These are phyloP conservation scores for Drosophila atripex DNA, from an alignment of 2,888 invertebrate genomes.

Conservation along the genomic window DNA sequence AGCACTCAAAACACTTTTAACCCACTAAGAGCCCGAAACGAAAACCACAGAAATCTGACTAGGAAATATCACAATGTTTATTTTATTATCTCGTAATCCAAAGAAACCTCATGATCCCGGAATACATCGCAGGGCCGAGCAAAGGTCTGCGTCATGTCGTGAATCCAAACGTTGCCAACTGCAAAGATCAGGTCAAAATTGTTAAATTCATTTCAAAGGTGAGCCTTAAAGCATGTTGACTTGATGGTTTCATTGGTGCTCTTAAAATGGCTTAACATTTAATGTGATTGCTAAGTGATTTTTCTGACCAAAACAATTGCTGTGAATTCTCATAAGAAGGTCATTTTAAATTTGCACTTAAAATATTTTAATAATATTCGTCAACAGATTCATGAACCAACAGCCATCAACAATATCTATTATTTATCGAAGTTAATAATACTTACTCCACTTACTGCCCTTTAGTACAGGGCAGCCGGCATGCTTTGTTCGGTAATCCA, in stretches of 20 bases:
- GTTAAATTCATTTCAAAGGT: slow-evolving; percentile 19
- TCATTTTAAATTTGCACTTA: too few relatives aligned
- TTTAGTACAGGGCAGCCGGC: slow-evolving; percentile 98
- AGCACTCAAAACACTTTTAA: slow-evolving; percentile 46
- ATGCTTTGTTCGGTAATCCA: slow-evolving; percentile 95
- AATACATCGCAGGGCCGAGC: slow-evolving; percentile 85
- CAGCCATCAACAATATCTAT: too few relatives aligned
- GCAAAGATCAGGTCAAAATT: slow-evolving; percentile 36
- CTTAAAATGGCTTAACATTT: slow-evolving; percentile 3
- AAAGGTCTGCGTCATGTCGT: slow-evolving; percentile 93
- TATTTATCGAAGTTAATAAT: not conserved
- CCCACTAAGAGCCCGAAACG: slow-evolving; percentile 35
- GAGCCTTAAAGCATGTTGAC: slow-evolving; percentile 8
- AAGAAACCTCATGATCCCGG: slow-evolving; percentile 76
- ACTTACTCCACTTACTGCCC: slow-evolving; percentile 97
- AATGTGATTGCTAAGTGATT: not conserved
- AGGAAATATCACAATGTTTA: slow-evolving; percentile 55
- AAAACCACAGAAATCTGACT: slow-evolving; percentile 16
- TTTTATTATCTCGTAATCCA: slow-evolving; percentile 68
- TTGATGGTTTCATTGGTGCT: slow-evolving; percentile 1
- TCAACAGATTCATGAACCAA: not conserved
- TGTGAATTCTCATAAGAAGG: too few relatives aligned
- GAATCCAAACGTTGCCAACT: slow-evolving; percentile 95
- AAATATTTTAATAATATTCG: not conserved
- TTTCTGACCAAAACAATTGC: not conserved